These are phyloP conservation scores for Crotalus tigris DNA, from an alignment of 2,113 vertebrate species.

Conservation along the genomic window DNA sequence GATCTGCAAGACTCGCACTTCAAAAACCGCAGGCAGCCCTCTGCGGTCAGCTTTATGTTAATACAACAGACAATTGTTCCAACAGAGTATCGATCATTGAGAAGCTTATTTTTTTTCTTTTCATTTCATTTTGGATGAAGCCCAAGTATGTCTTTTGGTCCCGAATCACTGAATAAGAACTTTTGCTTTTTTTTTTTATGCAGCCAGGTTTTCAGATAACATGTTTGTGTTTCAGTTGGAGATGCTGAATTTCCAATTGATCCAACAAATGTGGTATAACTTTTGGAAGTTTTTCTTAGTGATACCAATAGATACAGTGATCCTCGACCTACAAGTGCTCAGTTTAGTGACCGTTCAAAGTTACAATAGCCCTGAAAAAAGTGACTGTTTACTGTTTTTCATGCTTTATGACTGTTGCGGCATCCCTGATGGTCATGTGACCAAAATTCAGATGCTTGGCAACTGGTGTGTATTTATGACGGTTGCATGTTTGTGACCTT, in stretches of 20 bases:
- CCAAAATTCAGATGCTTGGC: neutral
- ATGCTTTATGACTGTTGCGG: neutral
- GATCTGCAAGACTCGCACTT: neutral
- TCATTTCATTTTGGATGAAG: neutral
- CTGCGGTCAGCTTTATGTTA: neutral
- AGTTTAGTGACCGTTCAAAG: neutral
- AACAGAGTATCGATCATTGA: neutral
- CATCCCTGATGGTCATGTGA: neutral
- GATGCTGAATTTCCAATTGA: neutral
- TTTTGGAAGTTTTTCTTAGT: neutral
- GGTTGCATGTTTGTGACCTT: neutral
- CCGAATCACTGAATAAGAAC: neutral
- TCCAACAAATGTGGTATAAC: accelerated
- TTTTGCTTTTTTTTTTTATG: neutral
- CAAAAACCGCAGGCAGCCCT: neutral
- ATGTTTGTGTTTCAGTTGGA: neutral
- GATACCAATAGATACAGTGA: neutral
- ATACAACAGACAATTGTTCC: neutral
- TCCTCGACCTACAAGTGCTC: neutral
- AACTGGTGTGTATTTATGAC: neutral
- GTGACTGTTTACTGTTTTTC: neutral
- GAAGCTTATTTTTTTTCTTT: neutral
- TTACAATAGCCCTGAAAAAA: no score
- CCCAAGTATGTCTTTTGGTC: neutral
- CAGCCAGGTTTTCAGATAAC: neutral